Base-by-base conservation (phyloP, 2,113 vertebrate species). In the Micronisus gabar region DNA sequence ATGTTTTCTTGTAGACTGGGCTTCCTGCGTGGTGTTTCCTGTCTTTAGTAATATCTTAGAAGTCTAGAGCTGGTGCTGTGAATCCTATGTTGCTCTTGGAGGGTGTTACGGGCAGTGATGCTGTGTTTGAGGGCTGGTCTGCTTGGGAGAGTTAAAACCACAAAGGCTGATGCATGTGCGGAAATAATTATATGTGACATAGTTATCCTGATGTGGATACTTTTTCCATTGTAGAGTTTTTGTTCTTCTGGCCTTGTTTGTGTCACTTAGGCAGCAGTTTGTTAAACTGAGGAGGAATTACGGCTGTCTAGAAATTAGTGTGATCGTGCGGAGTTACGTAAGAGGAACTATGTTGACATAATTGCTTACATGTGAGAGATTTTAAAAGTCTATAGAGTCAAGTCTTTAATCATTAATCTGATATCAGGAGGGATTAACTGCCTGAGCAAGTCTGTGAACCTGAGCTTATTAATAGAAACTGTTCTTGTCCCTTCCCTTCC, bases 341-440 rank as follows among this genome's bases (percentile, higher is more conserved):
- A 92, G 55, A 80, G 43, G 45, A 82, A 1, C 66, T 86, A 11
- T 76, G 81, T 68, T 94, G 86, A 73, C 87, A 94, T 50, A 95
- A 89, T 85, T 94, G 89, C 61, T 79, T 93, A 91, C 78, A 66
- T 88, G 92, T 79, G 87, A 90, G 78, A 70, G 93, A 36, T 72
- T 87, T 50, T 10, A 66, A 59, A 85, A 85, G 81, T 82, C 76
- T 30, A 13, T 8, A 8, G 70, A 95, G 88, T 72, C 91, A 62
- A 95, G 84, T 61, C 74, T 68, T 94, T 96, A 95, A 97, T 95
- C 91, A 96, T 96, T 97, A 97, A 97, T 95, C 93, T 81, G 89
- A 30, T 93, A 93, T 88, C 81, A 45, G 40, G 81, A 88, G 73
- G 84, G 78, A 96, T 96, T 95, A 94, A 62, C 66, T 94, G 96